Evolutionary conservation across 2,113 vertebrate genomes (phyloP), one percentile per base, ranked within the genome.

Genomic region (Amphiprion ocellaris): DNA sequence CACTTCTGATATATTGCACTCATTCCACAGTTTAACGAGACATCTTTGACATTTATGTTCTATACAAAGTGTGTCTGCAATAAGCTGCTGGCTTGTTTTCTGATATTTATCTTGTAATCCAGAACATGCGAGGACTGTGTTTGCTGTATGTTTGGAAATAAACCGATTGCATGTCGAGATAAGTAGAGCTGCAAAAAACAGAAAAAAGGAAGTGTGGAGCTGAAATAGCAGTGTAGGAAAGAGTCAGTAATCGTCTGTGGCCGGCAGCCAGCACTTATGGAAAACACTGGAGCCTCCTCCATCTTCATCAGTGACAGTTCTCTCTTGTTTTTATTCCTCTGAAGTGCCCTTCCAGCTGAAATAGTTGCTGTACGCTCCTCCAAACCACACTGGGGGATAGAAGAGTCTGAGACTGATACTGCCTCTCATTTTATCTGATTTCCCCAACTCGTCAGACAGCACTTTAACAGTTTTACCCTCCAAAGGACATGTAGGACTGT

Each of bases 291-390:
- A 73, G 84, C 62, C 72, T 74, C 61, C 56, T 87, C 76, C 61
- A 3, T 85, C 82, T 84, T 80, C 68, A 83, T 87, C 82, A 78
- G 72, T 68, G 84, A 68, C 37, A 72, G 10, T 10, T 28, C 74
- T 50, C 41, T 73, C 65, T 65, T 52, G 67, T 77, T 74, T 76
- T 81, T 12, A 62, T 80, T 70, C 62, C 66, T 80, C 79, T 87
- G 30, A 66, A 81, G 82, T 24, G 79, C 62, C 65, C 70, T 73
- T 81, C 14, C 50, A 78, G 76, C 76, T 75, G 24, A 81, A 81
- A 61, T 54, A 12, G 53, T 33, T 64, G 72, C 46, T 66, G 49
- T 66, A 64, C 23, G 12, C 67, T 10, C 37, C 63, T 67, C 47
- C 55, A 55, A 15, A 74, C 52, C 49, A n/a, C 71, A 58, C 44